These are phyloP conservation scores for Rafetus swinhoei DNA, from an alignment of 2,113 vertebrate species.

Conservation along the genomic window DNA sequence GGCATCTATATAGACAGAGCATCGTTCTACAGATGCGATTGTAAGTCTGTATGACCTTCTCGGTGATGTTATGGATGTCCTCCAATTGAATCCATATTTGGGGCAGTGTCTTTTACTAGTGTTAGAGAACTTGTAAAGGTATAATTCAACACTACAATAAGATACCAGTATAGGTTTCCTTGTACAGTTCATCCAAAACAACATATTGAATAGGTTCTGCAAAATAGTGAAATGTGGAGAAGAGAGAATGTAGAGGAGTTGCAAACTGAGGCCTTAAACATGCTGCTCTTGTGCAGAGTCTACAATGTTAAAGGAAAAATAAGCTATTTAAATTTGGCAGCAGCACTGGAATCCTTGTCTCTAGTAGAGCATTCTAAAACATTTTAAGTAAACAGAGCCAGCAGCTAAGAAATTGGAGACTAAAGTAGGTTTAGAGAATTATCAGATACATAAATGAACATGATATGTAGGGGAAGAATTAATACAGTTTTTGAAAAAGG, in stretches of 20 bases:
- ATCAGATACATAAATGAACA: not conserved
- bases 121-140: constrained; percentile 7
- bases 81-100: not conserved
- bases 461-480: not conserved
- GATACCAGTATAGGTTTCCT: constrained; percentile 16
- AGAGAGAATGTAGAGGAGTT: constrained; percentile 32
- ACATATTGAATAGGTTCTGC: constrained; percentile 6
- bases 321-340: constrained; percentile 71
- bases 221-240: constrained; percentile 38
- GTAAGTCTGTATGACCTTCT: not conserved
- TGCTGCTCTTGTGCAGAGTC: constrained; percentile 52
- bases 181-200: constrained; percentile 30
- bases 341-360: constrained; percentile 54
- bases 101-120: not conserved
- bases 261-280: constrained; percentile 46
- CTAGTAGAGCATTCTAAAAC: constrained; percentile 70
- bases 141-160: constrained; percentile 42
- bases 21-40: not conserved
- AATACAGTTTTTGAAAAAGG: not conserved
- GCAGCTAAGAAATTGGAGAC: constrained; percentile 59
- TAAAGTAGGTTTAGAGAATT: constrained; percentile 54
- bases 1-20: not conserved
- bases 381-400: constrained; percentile 73
- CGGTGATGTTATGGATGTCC: not conserved
- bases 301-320: constrained; percentile 61